A percentile compares a stretch with the other conserved stretches of the same genome.
Conservation (phyloP, 2,113 vertebrate species). For the Platichthys stellatus region DNA sequence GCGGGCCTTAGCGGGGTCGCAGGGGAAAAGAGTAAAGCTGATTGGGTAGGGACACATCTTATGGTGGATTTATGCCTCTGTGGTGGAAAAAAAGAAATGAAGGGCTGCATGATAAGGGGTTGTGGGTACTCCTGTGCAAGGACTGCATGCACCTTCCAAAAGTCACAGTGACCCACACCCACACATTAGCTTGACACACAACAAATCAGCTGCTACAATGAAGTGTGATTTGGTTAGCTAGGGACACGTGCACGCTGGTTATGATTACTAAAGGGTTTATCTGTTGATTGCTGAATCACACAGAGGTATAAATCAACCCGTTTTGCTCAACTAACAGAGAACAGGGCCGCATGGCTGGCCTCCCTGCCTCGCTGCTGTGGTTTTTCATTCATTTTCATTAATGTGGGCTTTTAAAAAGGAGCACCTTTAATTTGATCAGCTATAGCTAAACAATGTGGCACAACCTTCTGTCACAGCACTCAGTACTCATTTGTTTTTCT, state of each 20-base stretch:
- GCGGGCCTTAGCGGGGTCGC: slow-evolving; percentile 82
- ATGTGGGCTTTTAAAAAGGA: slow-evolving; percentile 15
- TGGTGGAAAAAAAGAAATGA: slow-evolving; percentile 57
- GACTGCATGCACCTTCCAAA: slow-evolving; percentile 67
- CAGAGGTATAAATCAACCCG: slow-evolving; percentile 72
- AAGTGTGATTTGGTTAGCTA: slow-evolving; percentile 27
- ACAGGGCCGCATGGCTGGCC: slow-evolving; percentile 75
- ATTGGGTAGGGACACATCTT: slow-evolving; percentile 83
- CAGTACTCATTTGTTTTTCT: neutral
- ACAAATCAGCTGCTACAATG: slow-evolving; percentile 17
- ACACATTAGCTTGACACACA: slow-evolving; percentile 18
- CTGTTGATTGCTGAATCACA: slow-evolving; percentile 47
- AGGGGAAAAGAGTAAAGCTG: slow-evolving; percentile 82
- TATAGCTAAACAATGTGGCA: neutral
- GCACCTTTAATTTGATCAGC: slow-evolving; percentile 10
- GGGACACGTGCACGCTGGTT: slow-evolving; percentile 13
- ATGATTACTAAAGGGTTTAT: slow-evolving; percentile 18
- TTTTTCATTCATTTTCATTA: slow-evolving; percentile 10
- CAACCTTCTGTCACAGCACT: neutral
- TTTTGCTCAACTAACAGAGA: slow-evolving; percentile 71
- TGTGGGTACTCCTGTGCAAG: slow-evolving; percentile 70
- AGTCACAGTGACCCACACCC: slow-evolving; percentile 29
- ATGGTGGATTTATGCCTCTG: slow-evolving; percentile 79
- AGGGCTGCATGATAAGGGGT: slow-evolving; percentile 69
- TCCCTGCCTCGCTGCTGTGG: slow-evolving; percentile 37